Percentiles rank a stretch among this genome's conserved stretches.
Conservation (phyloP, 2,113 vertebrate genomes). For the Ailurus styani region DNA sequence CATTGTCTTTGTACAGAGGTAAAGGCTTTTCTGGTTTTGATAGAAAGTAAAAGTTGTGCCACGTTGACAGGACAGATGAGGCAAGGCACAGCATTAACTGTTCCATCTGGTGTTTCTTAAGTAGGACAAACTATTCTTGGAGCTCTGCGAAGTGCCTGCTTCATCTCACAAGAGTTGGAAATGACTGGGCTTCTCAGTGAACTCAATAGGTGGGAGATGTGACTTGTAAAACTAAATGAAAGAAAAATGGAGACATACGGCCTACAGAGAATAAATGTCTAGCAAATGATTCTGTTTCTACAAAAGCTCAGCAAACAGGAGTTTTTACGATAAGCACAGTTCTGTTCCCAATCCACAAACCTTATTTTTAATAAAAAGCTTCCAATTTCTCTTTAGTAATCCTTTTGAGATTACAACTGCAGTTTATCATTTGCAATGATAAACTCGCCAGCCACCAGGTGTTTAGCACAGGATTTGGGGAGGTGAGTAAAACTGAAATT, state of each 20-base stretch:
- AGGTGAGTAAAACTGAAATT: slow-evolving; percentile 34
- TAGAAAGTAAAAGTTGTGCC: slow-evolving; percentile 50
- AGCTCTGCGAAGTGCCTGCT: slow-evolving; percentile 56
- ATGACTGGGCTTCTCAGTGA: slow-evolving; percentile 49
- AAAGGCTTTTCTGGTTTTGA: slow-evolving; percentile 37
- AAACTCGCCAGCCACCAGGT: slow-evolving; percentile 25
- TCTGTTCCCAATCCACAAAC: not conserved
- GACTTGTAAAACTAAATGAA: slow-evolving; percentile 58
- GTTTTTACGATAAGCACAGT: not conserved
- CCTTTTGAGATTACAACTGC: not conserved
- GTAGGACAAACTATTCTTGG: slow-evolving; percentile 69
- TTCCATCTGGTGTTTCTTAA: slow-evolving; percentile 74
- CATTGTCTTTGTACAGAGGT: not conserved
- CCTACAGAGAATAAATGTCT: slow-evolving; percentile 17
- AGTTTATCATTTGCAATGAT: slow-evolving; percentile 9
- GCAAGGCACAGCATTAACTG: slow-evolving; percentile 53
- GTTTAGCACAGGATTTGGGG: not conserved
- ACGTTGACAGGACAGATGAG: slow-evolving; percentile 47
- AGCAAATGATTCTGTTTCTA: slow-evolving; percentile 25
- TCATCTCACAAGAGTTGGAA: slow-evolving; percentile 59
- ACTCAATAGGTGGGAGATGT: slow-evolving; percentile 44
- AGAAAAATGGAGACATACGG: not conserved
- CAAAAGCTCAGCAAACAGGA: not conserved
- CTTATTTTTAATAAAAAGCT: slow-evolving; percentile 16
- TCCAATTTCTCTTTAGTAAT: slow-evolving; percentile 9